A percentile compares a stretch with the other conserved stretches of the same genome.
Conservation (phyloP, 2,888 invertebrate genomes). For the Drosophila algonquin region DNA sequence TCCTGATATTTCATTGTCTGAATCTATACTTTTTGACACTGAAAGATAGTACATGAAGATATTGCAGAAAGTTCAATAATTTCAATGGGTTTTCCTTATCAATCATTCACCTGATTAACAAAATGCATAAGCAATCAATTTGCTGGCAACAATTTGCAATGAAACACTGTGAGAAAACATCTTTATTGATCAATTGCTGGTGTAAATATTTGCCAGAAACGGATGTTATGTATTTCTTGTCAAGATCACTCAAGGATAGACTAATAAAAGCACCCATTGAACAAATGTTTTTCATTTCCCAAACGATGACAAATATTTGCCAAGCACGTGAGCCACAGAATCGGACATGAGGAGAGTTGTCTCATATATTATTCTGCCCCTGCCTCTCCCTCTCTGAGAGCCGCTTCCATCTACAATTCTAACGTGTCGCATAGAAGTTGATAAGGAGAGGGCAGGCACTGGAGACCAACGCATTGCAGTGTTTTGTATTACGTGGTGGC, state of each 20-base stretch:
- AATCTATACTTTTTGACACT: too few species aligned
- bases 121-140: not conserved
- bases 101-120: not conserved
- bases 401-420: not conserved
- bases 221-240: not conserved
- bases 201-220: not conserved
- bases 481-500: conserved; percentile 23
- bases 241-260: not conserved
- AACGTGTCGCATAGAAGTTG: conserved; percentile 17
- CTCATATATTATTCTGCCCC: not conserved
- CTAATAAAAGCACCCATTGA: not conserved
- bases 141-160: not conserved
- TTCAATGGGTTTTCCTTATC: not conserved
- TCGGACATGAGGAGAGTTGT: not conserved
- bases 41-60: not conserved
- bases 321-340: conserved; percentile 25
- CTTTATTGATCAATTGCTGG: not conserved
- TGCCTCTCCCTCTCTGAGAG: not conserved
- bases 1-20: not conserved
- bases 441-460: conserved; percentile 9
- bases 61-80: not conserved
- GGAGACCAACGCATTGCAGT: conserved; percentile 41
- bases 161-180: not conserved
- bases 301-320: conserved; percentile 27
- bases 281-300: not conserved